These are phyloP conservation scores for Elmis aenea DNA, from an alignment of 2,888 invertebrate species.

Conservation along the genomic window DNA sequence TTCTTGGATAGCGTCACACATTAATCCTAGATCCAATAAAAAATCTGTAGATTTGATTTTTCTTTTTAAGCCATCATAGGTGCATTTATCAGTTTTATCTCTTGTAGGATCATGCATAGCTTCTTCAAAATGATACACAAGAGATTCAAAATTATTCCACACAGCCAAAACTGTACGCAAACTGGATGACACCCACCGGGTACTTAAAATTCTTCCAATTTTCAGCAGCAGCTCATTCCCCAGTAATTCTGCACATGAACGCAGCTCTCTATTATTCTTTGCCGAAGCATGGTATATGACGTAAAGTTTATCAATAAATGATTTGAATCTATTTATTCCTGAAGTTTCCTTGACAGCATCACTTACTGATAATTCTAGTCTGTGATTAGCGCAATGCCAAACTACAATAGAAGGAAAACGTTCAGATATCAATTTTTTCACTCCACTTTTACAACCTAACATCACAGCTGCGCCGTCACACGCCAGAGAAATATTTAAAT, in stretches of 20 bases:
- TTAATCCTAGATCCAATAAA: no score
- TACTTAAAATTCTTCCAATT: constrained; percentile 4
- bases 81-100: no score
- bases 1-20: no score
- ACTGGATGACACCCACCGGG: constrained; percentile 2
- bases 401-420: not conserved
- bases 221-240: not conserved
- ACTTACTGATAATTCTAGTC: not conserved
- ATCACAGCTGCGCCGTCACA: constrained; percentile 1
- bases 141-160: no score
- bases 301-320: constrained; percentile 4
- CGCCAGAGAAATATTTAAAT: constrained; percentile 1
- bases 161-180: no score
- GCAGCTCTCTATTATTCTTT: constrained; percentile 1
- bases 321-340: constrained; percentile 4
- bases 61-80: no score
- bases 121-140: no score
- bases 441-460: not conserved
- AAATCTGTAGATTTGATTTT: no score
- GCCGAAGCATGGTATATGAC: constrained; percentile 3
- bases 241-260: constrained; percentile 1
- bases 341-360: constrained; percentile 1
- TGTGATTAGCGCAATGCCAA: not conserved
- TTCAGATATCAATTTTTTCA: not conserved
- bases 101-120: no score